Percentiles rank a stretch among this genome's conserved stretches.
Evolutionary conservation across 2,888 invertebrate genomes (phyloP).

Genomic region (Psylliodes chrysocephalus): DNA sequence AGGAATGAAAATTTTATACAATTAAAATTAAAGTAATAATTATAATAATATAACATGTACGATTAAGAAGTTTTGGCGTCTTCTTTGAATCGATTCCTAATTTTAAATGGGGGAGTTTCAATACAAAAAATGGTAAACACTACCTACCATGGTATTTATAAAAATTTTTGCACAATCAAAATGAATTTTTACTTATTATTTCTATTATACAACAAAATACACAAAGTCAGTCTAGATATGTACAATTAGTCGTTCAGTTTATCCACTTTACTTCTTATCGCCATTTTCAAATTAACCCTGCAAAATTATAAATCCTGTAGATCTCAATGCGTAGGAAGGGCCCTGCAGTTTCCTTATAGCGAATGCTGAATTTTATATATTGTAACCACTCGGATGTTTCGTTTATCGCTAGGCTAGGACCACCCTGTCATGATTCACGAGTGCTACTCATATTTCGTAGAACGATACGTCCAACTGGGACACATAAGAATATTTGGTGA

Average conservation of each 20-base stretch:
- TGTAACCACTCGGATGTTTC: too few relatives aligned
- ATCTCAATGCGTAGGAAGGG: too few relatives aligned
- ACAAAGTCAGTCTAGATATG: conserved; percentile 59
- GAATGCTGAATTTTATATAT: too few relatives aligned
- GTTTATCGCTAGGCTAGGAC: too few relatives aligned
- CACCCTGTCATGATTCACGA: too few relatives aligned
- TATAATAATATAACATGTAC: neutral
- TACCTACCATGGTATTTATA: conserved; percentile 40
- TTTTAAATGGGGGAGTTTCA: conserved; percentile 24
- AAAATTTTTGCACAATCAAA: conserved; percentile 40
- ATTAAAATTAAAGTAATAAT: conserved; percentile 8
- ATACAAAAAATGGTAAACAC: conserved; percentile 39
- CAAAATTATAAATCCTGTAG: too few relatives aligned
- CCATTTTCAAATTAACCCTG: neutral
- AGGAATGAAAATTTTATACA: conserved; percentile 14
- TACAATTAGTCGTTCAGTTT: conserved; percentile 53
- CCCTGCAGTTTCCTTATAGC: too few relatives aligned
- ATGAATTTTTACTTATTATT: conserved; percentile 37
- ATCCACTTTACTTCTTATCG: conserved; percentile 40
- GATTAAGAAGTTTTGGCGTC: conserved; percentile 12
- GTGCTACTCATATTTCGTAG: too few relatives aligned
- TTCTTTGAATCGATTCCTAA: conserved; percentile 30
- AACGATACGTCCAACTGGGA: too few relatives aligned
- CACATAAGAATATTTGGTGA: too few relatives aligned
- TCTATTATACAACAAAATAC: conserved; percentile 55